phyloP scores from a whole-genome alignment of 2,113 vertebrate species.

The Vireo altiloquus region DNA sequence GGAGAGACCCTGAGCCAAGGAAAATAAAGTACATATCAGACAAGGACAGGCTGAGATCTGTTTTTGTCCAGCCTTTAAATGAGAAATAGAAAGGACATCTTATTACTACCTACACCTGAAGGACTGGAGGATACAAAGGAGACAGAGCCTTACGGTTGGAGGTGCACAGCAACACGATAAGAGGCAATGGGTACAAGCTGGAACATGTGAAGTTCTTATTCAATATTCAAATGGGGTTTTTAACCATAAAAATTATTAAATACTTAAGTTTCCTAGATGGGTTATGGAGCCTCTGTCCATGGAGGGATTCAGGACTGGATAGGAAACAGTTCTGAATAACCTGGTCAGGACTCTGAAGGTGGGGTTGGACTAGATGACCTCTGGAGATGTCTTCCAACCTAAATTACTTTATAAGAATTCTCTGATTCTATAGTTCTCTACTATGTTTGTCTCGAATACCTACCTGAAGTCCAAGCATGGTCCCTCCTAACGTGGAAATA shows the following conservation, averaged over 20 bases:
- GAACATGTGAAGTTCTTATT: neutral
- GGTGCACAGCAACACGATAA: neutral
- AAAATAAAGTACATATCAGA: neutral
- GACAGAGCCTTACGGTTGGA: neutral
- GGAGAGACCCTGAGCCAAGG: neutral
- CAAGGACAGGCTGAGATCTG: neutral
- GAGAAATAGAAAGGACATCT: neutral
- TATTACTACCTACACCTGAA: neutral
- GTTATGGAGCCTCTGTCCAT: neutral
- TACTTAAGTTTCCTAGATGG: neutral
- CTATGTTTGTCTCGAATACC: neutral
- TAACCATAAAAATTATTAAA: neutral
- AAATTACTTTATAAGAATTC: neutral
- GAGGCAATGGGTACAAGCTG: neutral
- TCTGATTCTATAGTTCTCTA: neutral
- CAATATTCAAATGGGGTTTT: neutral
- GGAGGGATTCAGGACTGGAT: neutral
- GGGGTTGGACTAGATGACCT: neutral
- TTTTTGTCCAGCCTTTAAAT: neutral
- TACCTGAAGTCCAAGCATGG: neutral
- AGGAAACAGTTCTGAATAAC: neutral
- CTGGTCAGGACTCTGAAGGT: neutral
- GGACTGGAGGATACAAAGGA: neutral
- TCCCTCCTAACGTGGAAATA: neutral
- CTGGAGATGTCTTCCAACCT: neutral